phyloP scores from a whole-genome alignment of 2,113 vertebrate species.

The Rhinoderma darwinii region DNA sequence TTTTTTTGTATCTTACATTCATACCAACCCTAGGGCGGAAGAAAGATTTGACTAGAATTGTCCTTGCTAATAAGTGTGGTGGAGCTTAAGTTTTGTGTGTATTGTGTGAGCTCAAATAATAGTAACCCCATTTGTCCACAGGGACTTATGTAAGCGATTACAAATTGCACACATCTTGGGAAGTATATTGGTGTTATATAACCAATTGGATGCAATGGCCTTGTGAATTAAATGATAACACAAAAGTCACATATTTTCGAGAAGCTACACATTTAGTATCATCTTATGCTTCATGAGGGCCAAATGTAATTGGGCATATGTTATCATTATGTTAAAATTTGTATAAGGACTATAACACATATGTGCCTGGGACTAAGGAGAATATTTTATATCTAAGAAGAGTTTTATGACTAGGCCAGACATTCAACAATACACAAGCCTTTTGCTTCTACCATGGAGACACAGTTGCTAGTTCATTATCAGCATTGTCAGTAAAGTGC shows the following conservation, averaged over 20 bases:
- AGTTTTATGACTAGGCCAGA: not conserved
- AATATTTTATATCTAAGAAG: not conserved
- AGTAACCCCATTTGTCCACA: too few species aligned
- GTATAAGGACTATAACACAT: not conserved
- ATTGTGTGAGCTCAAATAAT: too few species aligned
- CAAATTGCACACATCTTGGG: not conserved
- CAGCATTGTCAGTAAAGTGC: conserved; percentile 19
- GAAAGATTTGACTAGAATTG: too few species aligned
- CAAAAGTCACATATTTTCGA: too few species aligned
- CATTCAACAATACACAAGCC: not conserved
- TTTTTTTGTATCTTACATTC: too few species aligned
- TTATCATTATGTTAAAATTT: not conserved
- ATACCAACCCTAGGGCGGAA: too few species aligned
- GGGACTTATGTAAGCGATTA: not conserved
- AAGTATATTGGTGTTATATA: not conserved
- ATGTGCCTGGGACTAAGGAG: not conserved
- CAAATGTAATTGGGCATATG: not conserved
- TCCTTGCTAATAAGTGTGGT: too few species aligned
- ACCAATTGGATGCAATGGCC: too few species aligned
- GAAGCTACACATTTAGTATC: not conserved
- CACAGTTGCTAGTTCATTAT: conserved; percentile 40
- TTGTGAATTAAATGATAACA: too few species aligned
- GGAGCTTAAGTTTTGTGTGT: too few species aligned
- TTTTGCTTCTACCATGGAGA: not conserved
- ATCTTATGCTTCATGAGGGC: not conserved